phyloP scores from a whole-genome alignment of 2,888 invertebrate genomes.

The Megastigmus dorsalis region DNA sequence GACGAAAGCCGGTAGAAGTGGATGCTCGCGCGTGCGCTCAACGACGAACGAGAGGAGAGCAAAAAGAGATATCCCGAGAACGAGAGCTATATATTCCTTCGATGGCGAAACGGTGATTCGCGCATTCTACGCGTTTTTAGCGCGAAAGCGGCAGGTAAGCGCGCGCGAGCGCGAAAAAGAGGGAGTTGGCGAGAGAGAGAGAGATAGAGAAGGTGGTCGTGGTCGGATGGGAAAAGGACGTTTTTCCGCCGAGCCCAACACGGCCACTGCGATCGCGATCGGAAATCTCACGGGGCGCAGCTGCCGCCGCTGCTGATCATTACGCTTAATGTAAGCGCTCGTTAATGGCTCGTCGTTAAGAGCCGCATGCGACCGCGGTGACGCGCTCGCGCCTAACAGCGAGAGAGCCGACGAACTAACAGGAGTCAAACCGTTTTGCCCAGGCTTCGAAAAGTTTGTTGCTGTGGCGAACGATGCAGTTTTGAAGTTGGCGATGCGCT shows the following conservation, averaged over 20 bases:
- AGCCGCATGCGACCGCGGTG: background rate
- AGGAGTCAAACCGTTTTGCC: too few species aligned
- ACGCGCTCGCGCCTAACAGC: too few species aligned
- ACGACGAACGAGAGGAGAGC: too few species aligned
- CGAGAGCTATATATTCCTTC: conserved; percentile 2
- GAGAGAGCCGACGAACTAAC: too few species aligned
- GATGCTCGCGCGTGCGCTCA: too few species aligned
- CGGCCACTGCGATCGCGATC: too few species aligned
- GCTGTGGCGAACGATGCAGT: too few species aligned
- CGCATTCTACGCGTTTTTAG: conserved; percentile 49
- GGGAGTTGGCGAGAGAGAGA: conserved; percentile 18
- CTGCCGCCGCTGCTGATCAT: conserved; percentile 68
- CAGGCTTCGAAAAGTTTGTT: too few species aligned
- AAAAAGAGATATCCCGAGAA: conserved; percentile 9
- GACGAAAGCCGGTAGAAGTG: too few species aligned
- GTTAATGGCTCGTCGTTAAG: conserved; percentile 63
- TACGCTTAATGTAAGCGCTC: conserved; percentile 70
- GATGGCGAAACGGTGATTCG: conserved; percentile 30
- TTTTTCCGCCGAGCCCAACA: conserved; percentile 42
- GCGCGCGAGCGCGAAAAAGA: conserved; percentile 11
- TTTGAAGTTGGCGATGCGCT: too few species aligned
- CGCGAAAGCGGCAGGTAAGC: conserved; percentile 7
- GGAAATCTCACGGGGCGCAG: conserved; percentile 59
- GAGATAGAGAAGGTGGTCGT: conserved; percentile 3
- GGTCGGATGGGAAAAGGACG: conserved; percentile 32